Evolutionary conservation across 2,113 vertebrate genomes (phyloP).

Genomic region (Mobula hypostoma): DNA sequence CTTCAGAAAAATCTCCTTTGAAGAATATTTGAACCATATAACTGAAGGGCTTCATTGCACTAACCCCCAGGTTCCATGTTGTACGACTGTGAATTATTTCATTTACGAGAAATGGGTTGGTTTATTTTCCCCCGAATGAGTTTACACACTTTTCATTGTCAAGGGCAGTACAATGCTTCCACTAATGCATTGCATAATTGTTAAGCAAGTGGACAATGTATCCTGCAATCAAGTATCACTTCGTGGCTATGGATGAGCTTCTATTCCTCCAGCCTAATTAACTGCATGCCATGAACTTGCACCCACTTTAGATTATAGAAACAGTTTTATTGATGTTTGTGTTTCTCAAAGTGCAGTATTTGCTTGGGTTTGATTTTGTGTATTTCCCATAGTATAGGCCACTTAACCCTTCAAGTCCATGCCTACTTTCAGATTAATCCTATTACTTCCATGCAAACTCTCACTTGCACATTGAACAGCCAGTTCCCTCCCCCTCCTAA

Average conservation of each 20-base stretch:
- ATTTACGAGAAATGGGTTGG: neutral
- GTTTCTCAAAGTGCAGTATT: neutral
- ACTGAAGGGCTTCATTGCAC: neutral
- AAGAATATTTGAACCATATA: neutral
- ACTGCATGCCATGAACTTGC: neutral
- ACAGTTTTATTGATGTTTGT: neutral
- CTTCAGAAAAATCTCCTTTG: neutral
- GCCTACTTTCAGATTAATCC: too few species aligned
- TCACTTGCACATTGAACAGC: too few species aligned
- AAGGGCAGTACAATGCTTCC: neutral
- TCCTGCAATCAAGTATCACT: neutral
- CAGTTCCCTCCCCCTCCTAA: too few species aligned
- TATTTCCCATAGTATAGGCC: too few species aligned
- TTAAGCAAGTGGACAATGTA: neutral
- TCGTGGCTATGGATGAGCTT: neutral
- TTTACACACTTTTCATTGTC: neutral
- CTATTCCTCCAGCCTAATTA: neutral
- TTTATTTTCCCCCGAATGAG: neutral
- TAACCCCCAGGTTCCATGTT: neutral
- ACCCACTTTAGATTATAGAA: neutral
- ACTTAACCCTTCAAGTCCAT: too few species aligned
- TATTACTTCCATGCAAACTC: too few species aligned
- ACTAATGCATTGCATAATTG: neutral
- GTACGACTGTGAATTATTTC: neutral
- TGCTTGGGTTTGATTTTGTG: neutral